phyloP scores from a whole-genome alignment of 2,888 invertebrate species.

The Pediacus dermestoides region DNA sequence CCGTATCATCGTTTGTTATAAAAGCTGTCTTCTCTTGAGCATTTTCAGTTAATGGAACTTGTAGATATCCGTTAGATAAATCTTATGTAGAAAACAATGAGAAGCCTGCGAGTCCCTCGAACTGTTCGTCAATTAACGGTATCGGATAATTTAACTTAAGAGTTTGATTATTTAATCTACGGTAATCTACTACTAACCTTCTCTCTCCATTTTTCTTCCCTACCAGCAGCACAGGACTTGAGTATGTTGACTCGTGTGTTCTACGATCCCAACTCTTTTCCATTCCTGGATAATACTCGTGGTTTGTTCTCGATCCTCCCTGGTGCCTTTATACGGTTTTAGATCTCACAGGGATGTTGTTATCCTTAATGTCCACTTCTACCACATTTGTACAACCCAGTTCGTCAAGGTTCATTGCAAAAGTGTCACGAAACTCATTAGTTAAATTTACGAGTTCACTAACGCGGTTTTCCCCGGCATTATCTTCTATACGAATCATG shows the following conservation, averaged over 20 bases:
- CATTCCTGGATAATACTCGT: conserved; percentile 13
- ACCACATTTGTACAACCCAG: conserved; percentile 15
- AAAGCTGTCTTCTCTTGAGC: conserved; percentile 15
- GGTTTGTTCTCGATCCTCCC: conserved; percentile 13
- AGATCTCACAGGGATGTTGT: conserved; percentile 14
- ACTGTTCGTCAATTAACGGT: conserved; percentile 2
- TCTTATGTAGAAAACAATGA: conserved; percentile 7
- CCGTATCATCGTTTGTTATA: conserved; percentile 8
- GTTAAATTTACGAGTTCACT: conserved; percentile 11
- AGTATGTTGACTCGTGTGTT: conserved; percentile 24
- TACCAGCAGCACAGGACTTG: conserved; percentile 24
- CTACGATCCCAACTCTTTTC: conserved; percentile 18
- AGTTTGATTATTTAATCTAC: conserved; percentile 10
- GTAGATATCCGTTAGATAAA: conserved; percentile 9
- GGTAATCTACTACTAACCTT: conserved; percentile 11
- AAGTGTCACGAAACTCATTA: conserved; percentile 15
- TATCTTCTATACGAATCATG: too few species aligned
- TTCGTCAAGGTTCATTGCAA: conserved; percentile 16
- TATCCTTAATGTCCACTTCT: conserved; percentile 18
- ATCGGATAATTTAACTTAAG: conserved; percentile 5
- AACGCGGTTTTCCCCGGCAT: too few species aligned
- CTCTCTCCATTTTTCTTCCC: conserved; percentile 27
- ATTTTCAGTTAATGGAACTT: conserved; percentile 10
- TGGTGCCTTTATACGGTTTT: conserved; percentile 16
- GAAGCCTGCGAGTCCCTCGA: conserved; percentile 3